Evolutionary conservation across 2,888 invertebrate species (phyloP).

Genomic region (Punctoribates punctum): DNA sequence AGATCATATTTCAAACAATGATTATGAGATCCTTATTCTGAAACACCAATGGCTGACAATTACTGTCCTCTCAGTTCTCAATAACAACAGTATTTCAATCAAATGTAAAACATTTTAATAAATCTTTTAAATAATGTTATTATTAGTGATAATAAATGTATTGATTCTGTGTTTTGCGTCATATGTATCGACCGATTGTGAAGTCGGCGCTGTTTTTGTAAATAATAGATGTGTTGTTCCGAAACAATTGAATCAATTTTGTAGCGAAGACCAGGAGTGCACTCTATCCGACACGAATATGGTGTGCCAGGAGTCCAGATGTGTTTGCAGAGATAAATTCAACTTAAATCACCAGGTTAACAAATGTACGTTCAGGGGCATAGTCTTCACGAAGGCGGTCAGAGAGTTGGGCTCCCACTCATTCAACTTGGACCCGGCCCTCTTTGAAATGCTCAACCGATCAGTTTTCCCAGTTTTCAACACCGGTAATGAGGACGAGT

Average conservation of each 20-base stretch:
- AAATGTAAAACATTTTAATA: no score
- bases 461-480: background rate
- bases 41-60: no score
- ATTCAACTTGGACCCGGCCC: no score
- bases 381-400: background rate
- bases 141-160: background rate
- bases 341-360: background rate
- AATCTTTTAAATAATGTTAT: background rate
- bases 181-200: background rate
- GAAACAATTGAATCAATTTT: conserved; percentile 24
- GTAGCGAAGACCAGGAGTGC: background rate
- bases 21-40: no score
- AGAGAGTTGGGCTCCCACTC: no score
- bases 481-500: background rate
- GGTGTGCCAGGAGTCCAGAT: background rate
- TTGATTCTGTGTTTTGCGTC: background rate
- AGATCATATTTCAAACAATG: no score
- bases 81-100: no score
- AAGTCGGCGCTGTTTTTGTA: conserved; percentile 1
- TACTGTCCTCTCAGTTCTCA: no score
- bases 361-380: background rate
- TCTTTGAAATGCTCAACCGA: no score
- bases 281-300: background rate
- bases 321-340: background rate
- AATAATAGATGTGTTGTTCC: background rate